Base-by-base conservation (phyloP, 1,140 invertebrate species). In the Plectus sambesii region DNA sequence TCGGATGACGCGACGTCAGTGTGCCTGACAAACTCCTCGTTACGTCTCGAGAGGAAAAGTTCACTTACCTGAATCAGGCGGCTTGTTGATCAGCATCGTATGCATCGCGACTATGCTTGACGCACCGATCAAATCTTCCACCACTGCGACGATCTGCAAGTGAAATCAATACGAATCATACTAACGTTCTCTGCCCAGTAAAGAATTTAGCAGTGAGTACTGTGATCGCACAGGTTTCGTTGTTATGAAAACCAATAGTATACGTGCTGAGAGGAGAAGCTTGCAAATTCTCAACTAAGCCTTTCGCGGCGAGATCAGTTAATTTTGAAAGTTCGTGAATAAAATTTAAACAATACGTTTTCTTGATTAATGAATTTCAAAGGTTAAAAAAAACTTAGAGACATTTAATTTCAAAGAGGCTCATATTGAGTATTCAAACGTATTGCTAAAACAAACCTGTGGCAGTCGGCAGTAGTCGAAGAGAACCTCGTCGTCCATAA, bases 101-200 rank as follows among this genome's bases (percentile, higher is more conserved):
- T 74, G 71, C 63, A 73, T 71, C 29, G 72, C 71, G 46, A 66
- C 57, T 2, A 72, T 49, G 43, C 70, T 62, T 0, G 80, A 77
- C n/a, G 25, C 47, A 5, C 85, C 86, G 39, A 80, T 81, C 60
- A 93, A 81, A 61, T 76, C 77, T 51, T 84, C 77, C 5, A 87
- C 76, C 49, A 84, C 76, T 49, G 86, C 78, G 19, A 87, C 57
- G 8, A 89, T 55, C 56, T 80, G 59, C 47, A 59, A 59, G 22
- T 39, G 50, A 41, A 56, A 37, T 26, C 24, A 25, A 26, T 24
- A 29, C 19, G 8, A 42, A 8, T n/a, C 8, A 8, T 6, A 17
- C 8, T 41, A 8, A 44, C 26, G 8, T 8, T 35, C 8, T 29
- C 8, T 6, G 8, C 8, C n/a, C n/a, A n/a, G n/a, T n/a, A n/a